phyloP scores from a whole-genome alignment of 1,140 invertebrate genomes.

The Drosophila subpulchrella region DNA sequence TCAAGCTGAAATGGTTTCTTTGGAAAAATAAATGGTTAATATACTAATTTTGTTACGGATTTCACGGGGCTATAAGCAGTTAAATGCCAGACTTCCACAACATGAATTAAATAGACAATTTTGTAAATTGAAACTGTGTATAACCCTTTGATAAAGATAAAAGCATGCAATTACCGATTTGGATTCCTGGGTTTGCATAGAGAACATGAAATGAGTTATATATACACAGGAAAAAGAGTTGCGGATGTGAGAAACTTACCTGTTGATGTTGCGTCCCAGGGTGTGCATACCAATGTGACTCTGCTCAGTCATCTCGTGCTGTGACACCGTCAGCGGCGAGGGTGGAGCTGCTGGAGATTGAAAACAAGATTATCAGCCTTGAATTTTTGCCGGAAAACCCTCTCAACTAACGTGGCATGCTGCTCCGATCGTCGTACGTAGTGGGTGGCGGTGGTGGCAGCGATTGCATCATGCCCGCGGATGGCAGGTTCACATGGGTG shows the following conservation, averaged over 20 bases:
- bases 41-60: neutral
- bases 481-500: constrained; percentile 84
- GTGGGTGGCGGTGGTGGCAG: constrained; percentile 89
- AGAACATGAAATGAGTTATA: constrained; percentile 48
- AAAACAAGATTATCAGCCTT: neutral
- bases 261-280: constrained; percentile 86
- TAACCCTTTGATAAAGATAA: neutral
- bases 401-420: constrained; percentile 92
- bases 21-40: constrained; percentile 8
- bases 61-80: neutral
- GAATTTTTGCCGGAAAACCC: fast-evolving
- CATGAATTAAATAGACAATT: neutral
- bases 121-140: neutral
- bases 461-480: constrained; percentile 90
- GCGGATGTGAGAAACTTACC: constrained; percentile 50
- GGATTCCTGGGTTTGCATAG: constrained; percentile 67
- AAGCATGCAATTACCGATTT: constrained; percentile 65
- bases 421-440: constrained; percentile 87
- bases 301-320: constrained; percentile 84
- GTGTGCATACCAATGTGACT: constrained; percentile 87
- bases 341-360: constrained; percentile 88
- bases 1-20: constrained; percentile 83
- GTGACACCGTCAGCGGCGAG: constrained; percentile 88
- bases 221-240: constrained; percentile 7
- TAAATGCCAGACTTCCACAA: neutral